Evolutionary conservation across 64 coral and sea anemone species (phyloP).

Genomic region (Montipora sp.): DNA sequence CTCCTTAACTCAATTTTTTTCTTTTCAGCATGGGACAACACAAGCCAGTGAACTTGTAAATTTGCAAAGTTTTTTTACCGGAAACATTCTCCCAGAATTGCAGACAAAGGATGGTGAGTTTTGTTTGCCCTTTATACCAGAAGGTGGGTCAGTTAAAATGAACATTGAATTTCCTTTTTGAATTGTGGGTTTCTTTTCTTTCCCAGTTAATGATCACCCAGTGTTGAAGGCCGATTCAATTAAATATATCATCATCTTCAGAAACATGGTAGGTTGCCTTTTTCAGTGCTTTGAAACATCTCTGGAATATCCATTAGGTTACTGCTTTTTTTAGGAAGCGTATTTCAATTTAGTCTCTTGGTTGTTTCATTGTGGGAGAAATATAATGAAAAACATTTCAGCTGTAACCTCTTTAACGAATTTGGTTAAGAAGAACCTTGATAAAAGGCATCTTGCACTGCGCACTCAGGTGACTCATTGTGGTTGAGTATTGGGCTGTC

Average conservation of each 20-base stretch:
- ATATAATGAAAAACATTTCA: no score
- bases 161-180: not conserved
- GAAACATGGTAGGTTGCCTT: slow-evolving; percentile 90
- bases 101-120: slow-evolving; percentile 85
- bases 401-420: no score
- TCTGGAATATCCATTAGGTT: no score
- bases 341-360: no score
- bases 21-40: slow-evolving; percentile 89
- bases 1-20: not conserved
- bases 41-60: slow-evolving; percentile 95
- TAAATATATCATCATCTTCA: slow-evolving; percentile 96
- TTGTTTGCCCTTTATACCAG: not conserved
- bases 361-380: no score
- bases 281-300: no score
- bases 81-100: slow-evolving; percentile 91
- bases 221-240: slow-evolving; percentile 98
- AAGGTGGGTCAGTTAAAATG: not conserved
- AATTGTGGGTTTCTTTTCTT: not conserved
- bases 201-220: slow-evolving; percentile 88
- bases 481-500: no score
- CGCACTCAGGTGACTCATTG: no score
- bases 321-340: no score
- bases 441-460: not conserved
- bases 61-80: slow-evolving; percentile 86
- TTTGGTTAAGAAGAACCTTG: not conserved